Conservation (phyloP, 2,113 vertebrate genomes). For the Daboia siamensis region DNA sequence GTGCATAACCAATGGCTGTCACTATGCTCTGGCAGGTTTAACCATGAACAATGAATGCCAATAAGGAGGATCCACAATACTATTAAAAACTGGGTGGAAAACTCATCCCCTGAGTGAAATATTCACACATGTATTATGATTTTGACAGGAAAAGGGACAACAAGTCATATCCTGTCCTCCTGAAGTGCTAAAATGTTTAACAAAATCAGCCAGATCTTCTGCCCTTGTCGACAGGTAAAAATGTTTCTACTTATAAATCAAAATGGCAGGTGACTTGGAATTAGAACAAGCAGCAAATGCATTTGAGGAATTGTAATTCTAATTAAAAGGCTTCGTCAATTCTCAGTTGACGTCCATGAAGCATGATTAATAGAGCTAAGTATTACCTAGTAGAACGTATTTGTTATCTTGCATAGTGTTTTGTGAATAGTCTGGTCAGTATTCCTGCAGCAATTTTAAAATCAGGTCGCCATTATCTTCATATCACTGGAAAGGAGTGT, state of each 20-base stretch:
- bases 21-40: neutral
- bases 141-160: neutral
- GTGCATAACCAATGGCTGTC: neutral
- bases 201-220: neutral
- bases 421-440: neutral
- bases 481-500: neutral
- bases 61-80: neutral
- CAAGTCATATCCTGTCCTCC: neutral
- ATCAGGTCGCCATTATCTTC: neutral
- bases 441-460: neutral
- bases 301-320: neutral
- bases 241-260: neutral
- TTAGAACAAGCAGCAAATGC: neutral
- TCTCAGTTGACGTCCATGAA: neutral
- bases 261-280: neutral
- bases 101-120: neutral
- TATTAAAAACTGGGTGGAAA: neutral
- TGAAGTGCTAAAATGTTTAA: neutral
- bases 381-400: neutral
- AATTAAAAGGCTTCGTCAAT: neutral
- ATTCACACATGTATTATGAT: neutral
- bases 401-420: neutral
- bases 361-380: neutral
- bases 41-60: neutral
- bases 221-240: neutral